Evolutionary conservation across 2,888 invertebrate species (phyloP).

Genomic region (Eristalis intricaria): DNA sequence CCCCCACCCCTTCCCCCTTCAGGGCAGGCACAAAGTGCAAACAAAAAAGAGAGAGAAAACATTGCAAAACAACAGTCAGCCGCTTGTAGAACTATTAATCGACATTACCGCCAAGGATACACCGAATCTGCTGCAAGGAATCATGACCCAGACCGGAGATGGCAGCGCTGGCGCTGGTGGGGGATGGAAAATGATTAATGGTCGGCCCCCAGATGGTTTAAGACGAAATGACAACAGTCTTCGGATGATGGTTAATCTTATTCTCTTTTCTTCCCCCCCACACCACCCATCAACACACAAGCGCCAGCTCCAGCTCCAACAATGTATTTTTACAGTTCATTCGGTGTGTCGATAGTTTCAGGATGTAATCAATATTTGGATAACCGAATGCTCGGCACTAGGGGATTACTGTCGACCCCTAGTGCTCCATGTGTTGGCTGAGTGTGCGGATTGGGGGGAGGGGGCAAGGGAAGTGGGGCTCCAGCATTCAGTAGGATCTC

Average conservation of each 20-base stretch:
- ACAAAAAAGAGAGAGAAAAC: constrained; percentile 8
- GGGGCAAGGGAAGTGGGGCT: too few species aligned
- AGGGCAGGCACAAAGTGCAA: constrained; percentile 2
- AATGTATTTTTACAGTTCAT: constrained; percentile 16
- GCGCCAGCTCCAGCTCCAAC: neutral
- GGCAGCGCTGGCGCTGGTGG: neutral
- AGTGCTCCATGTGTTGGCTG: neutral
- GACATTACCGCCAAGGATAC: constrained; percentile 48
- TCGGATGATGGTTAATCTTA: constrained; percentile 56
- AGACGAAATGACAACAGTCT: constrained; percentile 56
- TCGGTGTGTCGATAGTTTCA: constrained; percentile 48
- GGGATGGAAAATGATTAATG: constrained; percentile 63
- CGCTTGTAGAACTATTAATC: constrained; percentile 60
- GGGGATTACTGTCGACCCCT: constrained; percentile 23
- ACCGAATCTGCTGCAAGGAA: constrained; percentile 17
- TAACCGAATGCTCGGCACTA: constrained; percentile 23
- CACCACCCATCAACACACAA: neutral
- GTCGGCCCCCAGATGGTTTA: constrained; percentile 47
- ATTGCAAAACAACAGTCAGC: constrained; percentile 26
- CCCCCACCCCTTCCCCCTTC: neutral
- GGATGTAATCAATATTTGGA: constrained; percentile 62
- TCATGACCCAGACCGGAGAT: constrained; percentile 52
- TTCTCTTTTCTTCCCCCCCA: neutral
- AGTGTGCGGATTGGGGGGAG: too few species aligned
- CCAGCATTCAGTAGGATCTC: neutral